Evolutionary conservation across 2,113 vertebrate genomes (phyloP), one percentile per base, ranked within the genome.

Genomic region (Oriolus oriolus): DNA sequence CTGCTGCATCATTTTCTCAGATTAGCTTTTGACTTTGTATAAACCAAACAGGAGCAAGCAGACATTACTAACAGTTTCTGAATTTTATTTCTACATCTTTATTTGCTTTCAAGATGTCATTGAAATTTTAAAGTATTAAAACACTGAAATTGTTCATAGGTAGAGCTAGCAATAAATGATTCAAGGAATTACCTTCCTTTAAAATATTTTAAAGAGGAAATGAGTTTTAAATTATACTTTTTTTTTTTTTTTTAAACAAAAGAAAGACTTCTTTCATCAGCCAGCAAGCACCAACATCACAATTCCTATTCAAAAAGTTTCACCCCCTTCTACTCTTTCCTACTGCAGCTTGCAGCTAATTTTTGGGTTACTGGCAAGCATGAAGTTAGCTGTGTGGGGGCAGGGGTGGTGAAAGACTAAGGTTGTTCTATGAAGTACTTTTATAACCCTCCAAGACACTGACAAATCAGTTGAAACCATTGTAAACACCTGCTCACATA

Each of bases 181-280:
- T 23, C 11, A n/a, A 59, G 39, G 39, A 73, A 31, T 11, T 1
- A 23, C 57, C 33, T 84, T 65, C 10, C 6, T 49, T 75, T 60
- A 37, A 78, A 52, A 52, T 79, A 75, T 13, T 83, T 7, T 44
- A 59, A 79, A 54, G 6, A 54, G 2, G 10, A 64, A 75, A 90
- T 1, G 0, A 59, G 2, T 47, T 82, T 57, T 45, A 89, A 77
- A 10, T 14, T 2, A 35, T 10, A 7, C 0, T 4, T 54, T 65
- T 31, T 33, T 42, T 27, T 42, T 44, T 23, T 39, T 28, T 33
- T 42, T 42, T 42, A 42, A 18, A 31, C n/a, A 2, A 60, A 35
- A 80, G 17, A 50, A 35, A 70, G 11, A 17, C 1, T 65, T n/a
- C 7, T 88, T 57, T 71, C 4, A n/a, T n/a, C 24, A 59, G 13